Percentiles rank a stretch among this genome's conserved stretches.
These are phyloP conservation scores for Ochotona princeps DNA, from an alignment of 2,113 vertebrate genomes.

Conservation along the genomic window DNA sequence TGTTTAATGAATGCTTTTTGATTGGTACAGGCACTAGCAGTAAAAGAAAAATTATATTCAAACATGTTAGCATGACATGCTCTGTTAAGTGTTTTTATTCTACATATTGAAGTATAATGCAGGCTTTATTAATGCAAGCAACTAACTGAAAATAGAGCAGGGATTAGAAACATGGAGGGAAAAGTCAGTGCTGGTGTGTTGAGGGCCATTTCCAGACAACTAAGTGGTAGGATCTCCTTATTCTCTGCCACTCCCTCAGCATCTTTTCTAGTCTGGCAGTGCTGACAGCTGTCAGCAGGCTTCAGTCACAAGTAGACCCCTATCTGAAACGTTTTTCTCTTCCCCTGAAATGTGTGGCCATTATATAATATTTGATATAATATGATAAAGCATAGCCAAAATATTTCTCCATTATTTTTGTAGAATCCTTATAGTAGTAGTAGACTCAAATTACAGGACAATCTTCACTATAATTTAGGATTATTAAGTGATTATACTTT, in stretches of 20 bases:
- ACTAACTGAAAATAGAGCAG: neutral
- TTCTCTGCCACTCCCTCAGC: neutral
- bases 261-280: neutral
- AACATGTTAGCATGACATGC: neutral
- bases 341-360: neutral
- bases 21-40: neutral
- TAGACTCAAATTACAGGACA: neutral
- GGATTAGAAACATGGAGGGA: neutral
- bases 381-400: constrained; percentile 10
- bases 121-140: neutral
- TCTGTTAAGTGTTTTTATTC: neutral
- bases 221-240: constrained; percentile 20
- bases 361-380: constrained; percentile 1
- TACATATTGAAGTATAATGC: neutral
- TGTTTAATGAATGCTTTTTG: neutral
- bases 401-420: neutral
- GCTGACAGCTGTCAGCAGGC: constrained; percentile 55
- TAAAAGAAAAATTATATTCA: neutral
- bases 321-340: constrained; percentile 46
- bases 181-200: neutral
- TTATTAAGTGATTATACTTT: neutral
- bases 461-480: neutral
- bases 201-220: neutral
- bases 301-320: constrained; percentile 45
- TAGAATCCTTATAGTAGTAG: neutral